Conservation (phyloP, 2,797 vertebrate genomes). For the Hypotaenidia okinawae region DNA sequence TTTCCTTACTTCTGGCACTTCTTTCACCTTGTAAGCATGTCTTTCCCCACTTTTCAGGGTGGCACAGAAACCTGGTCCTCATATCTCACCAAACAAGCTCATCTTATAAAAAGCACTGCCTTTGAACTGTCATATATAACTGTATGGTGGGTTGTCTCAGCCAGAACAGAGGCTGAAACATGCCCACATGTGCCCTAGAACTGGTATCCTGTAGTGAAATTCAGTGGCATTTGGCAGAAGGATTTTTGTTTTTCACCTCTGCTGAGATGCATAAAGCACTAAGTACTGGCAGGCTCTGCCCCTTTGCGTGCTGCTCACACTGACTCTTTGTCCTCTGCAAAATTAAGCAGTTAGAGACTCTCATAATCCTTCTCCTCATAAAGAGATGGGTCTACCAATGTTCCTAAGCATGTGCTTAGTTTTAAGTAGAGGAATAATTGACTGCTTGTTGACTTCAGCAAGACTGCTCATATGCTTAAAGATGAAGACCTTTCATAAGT, state of each 20-base stretch:
- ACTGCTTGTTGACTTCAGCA: slow-evolving; percentile 1
- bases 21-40: not conserved
- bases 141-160: not conserved
- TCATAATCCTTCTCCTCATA: not conserved
- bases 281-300: not conserved
- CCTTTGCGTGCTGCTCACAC: not conserved
- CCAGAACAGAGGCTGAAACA: not conserved
- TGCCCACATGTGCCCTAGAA: not conserved
- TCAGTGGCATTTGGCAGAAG: not conserved
- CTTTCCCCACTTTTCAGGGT: not conserved
- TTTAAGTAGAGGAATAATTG: not conserved
- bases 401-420: not conserved
- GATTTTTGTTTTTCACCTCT: not conserved
- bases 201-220: not conserved
- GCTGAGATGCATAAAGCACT: not conserved
- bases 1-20: not conserved
- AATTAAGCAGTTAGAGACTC: not conserved
- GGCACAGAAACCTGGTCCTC: not conserved
- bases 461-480: not conserved
- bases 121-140: not conserved
- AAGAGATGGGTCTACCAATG: not conserved
- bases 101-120: not conserved
- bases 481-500: not conserved
- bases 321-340: not conserved
- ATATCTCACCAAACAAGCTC: not conserved